Evolutionary conservation across 2,888 invertebrate genomes (phyloP).

Genomic region (Dorcus hopei): DNA sequence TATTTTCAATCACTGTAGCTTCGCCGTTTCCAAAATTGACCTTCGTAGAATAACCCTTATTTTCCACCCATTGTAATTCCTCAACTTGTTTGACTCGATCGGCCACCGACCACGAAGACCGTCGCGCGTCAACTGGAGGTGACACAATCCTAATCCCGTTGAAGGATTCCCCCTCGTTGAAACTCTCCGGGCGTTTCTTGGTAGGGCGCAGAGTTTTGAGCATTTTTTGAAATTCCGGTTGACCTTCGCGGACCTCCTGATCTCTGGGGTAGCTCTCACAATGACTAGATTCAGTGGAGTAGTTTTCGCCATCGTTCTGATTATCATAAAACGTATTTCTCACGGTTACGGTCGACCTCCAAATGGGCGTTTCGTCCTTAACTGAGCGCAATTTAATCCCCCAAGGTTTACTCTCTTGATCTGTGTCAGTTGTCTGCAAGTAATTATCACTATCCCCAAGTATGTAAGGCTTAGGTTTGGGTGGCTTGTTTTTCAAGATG

Average conservation of each 20-base stretch:
- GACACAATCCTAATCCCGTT: slow-evolving; percentile 24
- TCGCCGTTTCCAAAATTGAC: slow-evolving; percentile 54
- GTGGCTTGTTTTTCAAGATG: slow-evolving; percentile 71
- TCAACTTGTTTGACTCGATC: slow-evolving; percentile 54
- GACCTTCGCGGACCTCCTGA: slow-evolving; percentile 17
- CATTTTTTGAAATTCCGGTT: slow-evolving; percentile 44
- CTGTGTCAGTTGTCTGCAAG: slow-evolving; percentile 26
- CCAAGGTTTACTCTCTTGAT: slow-evolving; percentile 49
- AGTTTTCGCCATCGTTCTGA: background rate
- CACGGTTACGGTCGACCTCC: slow-evolving; percentile 50
- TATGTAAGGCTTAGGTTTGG: slow-evolving; percentile 72
- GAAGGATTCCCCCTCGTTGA: slow-evolving; percentile 16
- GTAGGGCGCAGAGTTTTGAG: slow-evolving; percentile 41
- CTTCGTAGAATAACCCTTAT: slow-evolving; percentile 58
- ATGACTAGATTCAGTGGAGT: background rate
- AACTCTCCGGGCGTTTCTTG: slow-evolving; percentile 21
- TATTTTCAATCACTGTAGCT: slow-evolving; percentile 47
- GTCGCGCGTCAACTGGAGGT: slow-evolving; percentile 21
- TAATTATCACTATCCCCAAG: slow-evolving; percentile 64
- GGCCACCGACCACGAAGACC: slow-evolving; percentile 49
- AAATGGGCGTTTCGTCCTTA: slow-evolving; percentile 41
- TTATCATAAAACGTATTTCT: slow-evolving; percentile 39
- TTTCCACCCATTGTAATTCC: slow-evolving; percentile 38
- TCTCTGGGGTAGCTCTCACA: background rate
- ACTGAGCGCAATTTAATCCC: slow-evolving; percentile 52